phyloP scores from a whole-genome alignment of 2,888 invertebrate species.

The Hypomecis punctinalis region DNA sequence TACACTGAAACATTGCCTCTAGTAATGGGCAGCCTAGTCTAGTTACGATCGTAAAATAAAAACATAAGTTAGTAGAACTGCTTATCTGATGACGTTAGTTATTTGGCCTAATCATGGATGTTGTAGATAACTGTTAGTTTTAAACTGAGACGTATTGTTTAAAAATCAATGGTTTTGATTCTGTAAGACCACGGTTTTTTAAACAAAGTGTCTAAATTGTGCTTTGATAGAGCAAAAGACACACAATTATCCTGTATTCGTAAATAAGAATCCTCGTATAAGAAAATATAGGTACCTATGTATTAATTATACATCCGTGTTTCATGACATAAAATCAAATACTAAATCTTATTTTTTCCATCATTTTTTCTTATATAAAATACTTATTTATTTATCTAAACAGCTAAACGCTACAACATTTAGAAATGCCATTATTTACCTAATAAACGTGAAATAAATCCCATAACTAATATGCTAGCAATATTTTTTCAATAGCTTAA shows the following conservation, averaged over 20 bases:
- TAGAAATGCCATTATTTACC: no score
- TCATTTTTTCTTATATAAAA: no score
- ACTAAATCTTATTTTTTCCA: no score
- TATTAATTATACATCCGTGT: no score
- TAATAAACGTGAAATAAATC: no score
- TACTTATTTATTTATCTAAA: no score
- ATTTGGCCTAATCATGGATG: neutral
- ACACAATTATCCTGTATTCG: neutral
- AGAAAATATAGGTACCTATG: no score
- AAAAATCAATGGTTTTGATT: slow-evolving; percentile 5
- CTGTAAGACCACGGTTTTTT: neutral
- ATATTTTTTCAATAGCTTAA: neutral
- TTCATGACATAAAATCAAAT: no score
- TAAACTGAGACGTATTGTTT: slow-evolving; percentile 1
- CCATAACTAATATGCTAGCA: no score
- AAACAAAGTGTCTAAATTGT: neutral
- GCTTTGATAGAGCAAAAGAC: neutral
- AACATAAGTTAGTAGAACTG: no score
- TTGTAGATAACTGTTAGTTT: slow-evolving; percentile 2
- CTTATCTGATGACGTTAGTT: neutral
- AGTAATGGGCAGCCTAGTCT: neutral
- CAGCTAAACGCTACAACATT: no score
- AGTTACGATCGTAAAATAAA: neutral
- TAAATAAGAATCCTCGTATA: neutral
- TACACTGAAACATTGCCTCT: neutral